Evolutionary conservation across 2,113 vertebrate genomes (phyloP), one percentile per base, ranked within the genome.

Genomic region (Mystacornis crossleyi): DNA sequence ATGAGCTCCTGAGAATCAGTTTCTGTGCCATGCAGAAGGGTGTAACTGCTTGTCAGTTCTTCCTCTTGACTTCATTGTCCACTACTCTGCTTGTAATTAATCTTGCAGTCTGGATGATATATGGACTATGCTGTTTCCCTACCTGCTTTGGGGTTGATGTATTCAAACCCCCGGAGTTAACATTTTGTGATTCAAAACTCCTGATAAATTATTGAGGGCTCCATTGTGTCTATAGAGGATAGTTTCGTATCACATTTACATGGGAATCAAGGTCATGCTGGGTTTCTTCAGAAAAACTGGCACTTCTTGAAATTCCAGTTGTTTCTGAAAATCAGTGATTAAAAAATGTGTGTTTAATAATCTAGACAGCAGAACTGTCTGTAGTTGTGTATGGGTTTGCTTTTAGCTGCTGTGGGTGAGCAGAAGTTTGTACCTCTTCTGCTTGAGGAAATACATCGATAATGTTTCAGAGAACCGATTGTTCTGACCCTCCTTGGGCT

Each of bases 201-300:
- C 24, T 60, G 24, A 47, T 31, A 62, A 16, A 29, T 73, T 84
- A 24, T 5, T 67, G 65, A 82, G 73, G 26, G 20, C 12, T 69
- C 25, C 1, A 0, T 26, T 69, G 12, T 53, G 55, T 15, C 21
- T 43, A 0, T 18, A 36, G 18, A 42, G 34, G 20, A 42, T 29
- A 42, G 42, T 34, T 89, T 86, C 2, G 0, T 70, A 21, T 50
- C 33, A 17, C 7, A 15, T 10, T 69, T 69, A 11, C 6, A 17
- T 14, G 6, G 14, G 34, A 89, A 54, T 25, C 33, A n/a, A 42
- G 21, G 23, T 72, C 10, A 25, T 69, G 17, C 45, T 80, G 28
- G 3, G 5, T 58, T 84, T 64, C 47, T 79, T 87, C n/a, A 7
- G 50, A 53, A 80, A 54, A 61, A 2, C 2, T 8, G 20, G 34